Percentiles rank a stretch among this genome's conserved stretches.
These are phyloP conservation scores for Melanotaenia parkinsoni DNA, from an alignment of 2,797 vertebrate genomes.

Conservation along the genomic window DNA sequence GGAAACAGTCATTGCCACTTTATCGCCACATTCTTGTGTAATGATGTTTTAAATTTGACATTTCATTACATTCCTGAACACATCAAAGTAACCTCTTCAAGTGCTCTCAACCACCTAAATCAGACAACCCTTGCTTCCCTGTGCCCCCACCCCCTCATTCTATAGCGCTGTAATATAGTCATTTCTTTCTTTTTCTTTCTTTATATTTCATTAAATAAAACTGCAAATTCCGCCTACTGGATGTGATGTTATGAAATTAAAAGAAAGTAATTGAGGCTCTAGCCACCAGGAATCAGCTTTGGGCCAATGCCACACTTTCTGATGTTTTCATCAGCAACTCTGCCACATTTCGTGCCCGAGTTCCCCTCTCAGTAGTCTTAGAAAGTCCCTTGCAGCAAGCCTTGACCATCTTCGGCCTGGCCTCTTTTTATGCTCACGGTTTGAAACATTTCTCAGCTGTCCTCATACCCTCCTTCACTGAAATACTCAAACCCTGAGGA, in stretches of 20 bases:
- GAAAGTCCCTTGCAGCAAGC: constrained; percentile 49
- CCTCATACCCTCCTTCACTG: constrained; percentile 34
- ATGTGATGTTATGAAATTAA: constrained; percentile 28
- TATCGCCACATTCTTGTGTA: constrained; percentile 3
- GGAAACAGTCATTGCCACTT: constrained; percentile 19
- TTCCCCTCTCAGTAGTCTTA: constrained; percentile 42
- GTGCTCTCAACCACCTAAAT: not conserved
- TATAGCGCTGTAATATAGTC: not conserved
- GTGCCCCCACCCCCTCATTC: not conserved
- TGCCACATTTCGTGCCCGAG: constrained; percentile 26
- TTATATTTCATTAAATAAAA: not conserved
- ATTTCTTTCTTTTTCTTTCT: constrained; percentile 12
- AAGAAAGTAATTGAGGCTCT: constrained; percentile 28
- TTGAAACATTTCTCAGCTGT: constrained; percentile 55
- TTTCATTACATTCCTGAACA: not conserved
- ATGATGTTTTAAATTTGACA: not conserved
- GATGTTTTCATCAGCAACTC: constrained; percentile 33
- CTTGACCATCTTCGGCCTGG: constrained; percentile 30
- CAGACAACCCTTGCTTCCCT: not conserved
- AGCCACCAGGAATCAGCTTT: constrained; percentile 14
- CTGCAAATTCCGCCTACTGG: constrained; percentile 15
- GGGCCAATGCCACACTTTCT: constrained; percentile 28
- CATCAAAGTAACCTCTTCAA: not conserved
- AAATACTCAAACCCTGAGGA: constrained; percentile 61
- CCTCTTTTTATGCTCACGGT: constrained; percentile 44